phyloP scores from a whole-genome alignment of 1,140 invertebrate genomes.

The Neodiprion lecontei region DNA sequence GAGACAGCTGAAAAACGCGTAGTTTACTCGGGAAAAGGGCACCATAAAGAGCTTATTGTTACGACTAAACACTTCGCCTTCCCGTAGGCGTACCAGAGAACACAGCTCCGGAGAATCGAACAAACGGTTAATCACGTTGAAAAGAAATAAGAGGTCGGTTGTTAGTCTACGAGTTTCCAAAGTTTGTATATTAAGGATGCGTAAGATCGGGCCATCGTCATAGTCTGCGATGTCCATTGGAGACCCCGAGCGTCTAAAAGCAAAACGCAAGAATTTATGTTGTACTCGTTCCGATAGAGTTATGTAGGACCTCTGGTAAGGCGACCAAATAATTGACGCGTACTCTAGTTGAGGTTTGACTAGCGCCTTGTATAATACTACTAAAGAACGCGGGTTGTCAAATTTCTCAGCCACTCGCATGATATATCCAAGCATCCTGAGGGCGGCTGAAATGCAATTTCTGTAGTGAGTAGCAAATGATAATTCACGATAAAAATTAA shows the following conservation, averaged over 20 bases:
- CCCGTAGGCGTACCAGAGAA: no score
- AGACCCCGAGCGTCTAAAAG: not conserved
- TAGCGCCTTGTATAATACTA: not conserved
- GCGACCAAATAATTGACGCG: not conserved
- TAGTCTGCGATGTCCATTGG: slow-evolving; percentile 6
- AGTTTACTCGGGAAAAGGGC: no score
- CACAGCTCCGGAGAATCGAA: no score
- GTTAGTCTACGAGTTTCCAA: no score
- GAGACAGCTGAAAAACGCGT: no score
- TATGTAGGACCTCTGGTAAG: not conserved
- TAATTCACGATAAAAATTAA: no score
- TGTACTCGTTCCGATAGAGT: not conserved
- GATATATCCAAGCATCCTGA: slow-evolving; percentile 12
- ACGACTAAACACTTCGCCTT: no score
- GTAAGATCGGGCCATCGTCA: slow-evolving; percentile 3
- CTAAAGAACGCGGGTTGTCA: not conserved
- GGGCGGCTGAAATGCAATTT: not conserved
- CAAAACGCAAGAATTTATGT: slow-evolving; percentile 7
- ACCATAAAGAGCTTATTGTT: no score
- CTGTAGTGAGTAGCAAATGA: no score
- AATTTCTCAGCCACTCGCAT: not conserved
- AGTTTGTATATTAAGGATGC: not conserved
- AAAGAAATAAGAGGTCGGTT: no score
- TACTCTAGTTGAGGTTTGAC: slow-evolving; percentile 6
- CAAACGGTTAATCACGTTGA: no score